Evolutionary conservation across 2,888 invertebrate species (phyloP).

Genomic region (Neocrepidodera transversa): DNA sequence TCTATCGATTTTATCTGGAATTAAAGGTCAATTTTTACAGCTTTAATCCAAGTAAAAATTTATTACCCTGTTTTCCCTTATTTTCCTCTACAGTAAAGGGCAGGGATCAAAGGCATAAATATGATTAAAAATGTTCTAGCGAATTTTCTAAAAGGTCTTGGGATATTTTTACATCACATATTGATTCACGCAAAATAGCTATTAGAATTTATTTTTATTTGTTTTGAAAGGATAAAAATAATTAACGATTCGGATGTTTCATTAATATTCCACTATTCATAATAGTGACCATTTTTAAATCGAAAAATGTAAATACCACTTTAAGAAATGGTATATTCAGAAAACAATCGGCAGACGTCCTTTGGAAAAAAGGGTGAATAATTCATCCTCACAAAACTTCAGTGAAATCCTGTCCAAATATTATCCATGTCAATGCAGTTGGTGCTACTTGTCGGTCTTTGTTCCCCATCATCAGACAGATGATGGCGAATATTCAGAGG

Average conservation of each 20-base stretch:
- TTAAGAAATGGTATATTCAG: too few relatives aligned
- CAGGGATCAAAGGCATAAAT: neutral
- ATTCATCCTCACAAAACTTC: constrained; percentile 19
- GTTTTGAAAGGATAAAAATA: too few relatives aligned
- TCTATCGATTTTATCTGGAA: too few relatives aligned
- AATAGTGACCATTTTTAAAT: too few relatives aligned
- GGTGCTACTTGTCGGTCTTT: constrained; percentile 16
- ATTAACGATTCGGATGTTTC: too few relatives aligned
- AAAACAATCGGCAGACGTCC: too few relatives aligned
- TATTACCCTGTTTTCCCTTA: neutral
- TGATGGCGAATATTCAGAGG: constrained; percentile 7
- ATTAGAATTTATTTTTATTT: neutral
- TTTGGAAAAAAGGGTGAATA: constrained; percentile 20
- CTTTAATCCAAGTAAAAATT: too few relatives aligned
- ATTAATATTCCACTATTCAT: too few relatives aligned
- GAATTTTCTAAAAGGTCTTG: neutral
- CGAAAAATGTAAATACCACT: too few relatives aligned
- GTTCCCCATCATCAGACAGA: neutral
- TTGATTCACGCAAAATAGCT: neutral
- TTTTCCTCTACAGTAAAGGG: neutral
- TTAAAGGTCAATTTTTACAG: too few relatives aligned
- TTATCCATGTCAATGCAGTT: constrained; percentile 29
- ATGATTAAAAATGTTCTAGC: neutral
- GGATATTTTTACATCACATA: too few relatives aligned
- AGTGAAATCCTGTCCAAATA: constrained; percentile 27